Evolutionary conservation across 2,113 vertebrate genomes (phyloP).

Genomic region (Peromyscus maniculatus): DNA sequence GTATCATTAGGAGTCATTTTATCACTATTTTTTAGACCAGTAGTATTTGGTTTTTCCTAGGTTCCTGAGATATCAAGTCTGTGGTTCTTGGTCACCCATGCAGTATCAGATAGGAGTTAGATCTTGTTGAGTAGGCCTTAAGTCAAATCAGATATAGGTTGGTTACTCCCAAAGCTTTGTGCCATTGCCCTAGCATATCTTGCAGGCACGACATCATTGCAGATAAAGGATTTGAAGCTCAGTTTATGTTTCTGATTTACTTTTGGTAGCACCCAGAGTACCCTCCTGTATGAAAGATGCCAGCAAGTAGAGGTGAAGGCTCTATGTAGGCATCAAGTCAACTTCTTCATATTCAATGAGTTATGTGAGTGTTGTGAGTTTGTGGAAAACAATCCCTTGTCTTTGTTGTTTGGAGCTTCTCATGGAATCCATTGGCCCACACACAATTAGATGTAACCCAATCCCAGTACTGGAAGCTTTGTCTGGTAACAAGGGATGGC

Average conservation of each 20-base stretch:
- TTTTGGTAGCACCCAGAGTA: not conserved
- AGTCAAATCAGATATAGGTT: not conserved
- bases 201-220: not conserved
- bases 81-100: not conserved
- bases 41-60: not conserved
- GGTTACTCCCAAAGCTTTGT: not conserved
- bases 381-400: not conserved
- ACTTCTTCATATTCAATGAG: not conserved
- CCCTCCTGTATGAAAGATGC: not conserved
- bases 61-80: not conserved
- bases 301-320: fast-evolving
- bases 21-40: not conserved
- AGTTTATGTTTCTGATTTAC: not conserved
- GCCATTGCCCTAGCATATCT: not conserved
- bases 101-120: not conserved
- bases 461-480: not conserved
- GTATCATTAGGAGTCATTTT: not conserved
- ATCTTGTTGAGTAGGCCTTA: not conserved
- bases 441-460: not conserved
- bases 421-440: not conserved
- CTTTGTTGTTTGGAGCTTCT: not conserved
- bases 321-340: not conserved
- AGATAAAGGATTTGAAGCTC: not conserved
- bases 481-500: not conserved
- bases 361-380: not conserved